Base-by-base conservation (phyloP, 2,888 invertebrate genomes). In the Gastrophysa polygoni region DNA sequence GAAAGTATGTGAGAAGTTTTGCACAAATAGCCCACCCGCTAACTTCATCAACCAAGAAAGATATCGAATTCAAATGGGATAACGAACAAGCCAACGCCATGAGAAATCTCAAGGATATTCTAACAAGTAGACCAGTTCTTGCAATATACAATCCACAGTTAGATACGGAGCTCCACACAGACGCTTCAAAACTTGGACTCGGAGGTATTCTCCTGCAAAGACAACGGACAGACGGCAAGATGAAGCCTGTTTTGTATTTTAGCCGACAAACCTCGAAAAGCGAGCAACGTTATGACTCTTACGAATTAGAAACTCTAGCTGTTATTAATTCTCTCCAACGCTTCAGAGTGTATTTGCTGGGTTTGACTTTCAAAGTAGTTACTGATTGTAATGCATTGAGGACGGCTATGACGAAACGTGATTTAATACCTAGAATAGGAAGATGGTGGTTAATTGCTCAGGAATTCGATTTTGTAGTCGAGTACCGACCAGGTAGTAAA, bases 381-480 rank as follows among this genome's bases (percentile, higher is more conserved):
- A 71, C 60, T 10, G 70, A 72, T 61, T 73, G 71, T 49, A 69
- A 64, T 44, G 65, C 71, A 1, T 21, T 72, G 34, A 55, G 69
- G 14, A 58, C 61, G 20, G 68, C 73, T 5, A 28, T 64, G 4
- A 24, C 54, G 16, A 72, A 73, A 63, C 43, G 64, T 43, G 71
- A 74, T 51, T 20, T 73, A 14, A 51, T 70, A 38, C 75, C 78
- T 0, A 52, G 77, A 47, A 71, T 76, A n/a, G 76, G 70, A 1
- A 61, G 77, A 38, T 77, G 78, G 77, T 76, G 75, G 71, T 50
- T 77, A 2, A 18, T 44, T 14, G 61, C 72, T 1, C 73, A 73
- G 57, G 78, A 78, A 46, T 77, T 72, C 57, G 68, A 71, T 21
- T 77, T 75, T 50, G 63, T 65, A 6, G 63, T 78, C 0, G 59